Evolutionary conservation across 2,113 vertebrate species (phyloP).

Genomic region (Sapayoa aenigma): DNA sequence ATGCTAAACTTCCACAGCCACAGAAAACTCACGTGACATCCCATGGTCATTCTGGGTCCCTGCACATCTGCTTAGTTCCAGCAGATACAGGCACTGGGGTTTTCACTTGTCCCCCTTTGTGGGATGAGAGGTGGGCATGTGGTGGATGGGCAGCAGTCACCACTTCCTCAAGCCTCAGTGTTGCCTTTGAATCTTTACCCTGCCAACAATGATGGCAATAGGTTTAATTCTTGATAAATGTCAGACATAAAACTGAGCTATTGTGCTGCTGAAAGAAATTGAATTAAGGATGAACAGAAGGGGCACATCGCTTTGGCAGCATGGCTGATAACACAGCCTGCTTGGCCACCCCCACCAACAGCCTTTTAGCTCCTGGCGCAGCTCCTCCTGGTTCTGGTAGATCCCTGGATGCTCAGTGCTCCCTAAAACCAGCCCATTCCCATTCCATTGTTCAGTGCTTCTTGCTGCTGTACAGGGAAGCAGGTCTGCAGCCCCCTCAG

Average conservation of each 20-base stretch:
- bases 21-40: fast-evolving
- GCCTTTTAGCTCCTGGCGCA: not conserved
- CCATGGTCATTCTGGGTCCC: fast-evolving
- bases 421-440: not conserved
- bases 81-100: fast-evolving
- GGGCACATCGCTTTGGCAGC: not conserved
- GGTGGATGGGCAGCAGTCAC: fast-evolving
- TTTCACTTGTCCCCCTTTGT: not conserved
- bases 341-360: not conserved
- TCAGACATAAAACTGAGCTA: slow-evolving; percentile 31
- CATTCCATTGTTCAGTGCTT: fast-evolving
- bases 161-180: not conserved
- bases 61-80: fast-evolving
- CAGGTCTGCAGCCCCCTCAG: not conserved
- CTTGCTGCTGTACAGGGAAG: fast-evolving
- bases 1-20: not conserved
- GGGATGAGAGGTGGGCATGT: fast-evolving
- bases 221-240: slow-evolving; percentile 37
- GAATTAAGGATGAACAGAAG: slow-evolving; percentile 46
- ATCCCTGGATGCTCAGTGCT: not conserved
- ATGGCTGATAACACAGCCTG: not conserved
- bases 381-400: not conserved
- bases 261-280: slow-evolving; percentile 40
- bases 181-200: not conserved
- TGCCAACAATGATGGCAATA: not conserved